Percentiles rank a stretch among this genome's conserved stretches.
Evolutionary conservation across 2,888 invertebrate species (phyloP).

Genomic region (Operophtera brumata): DNA sequence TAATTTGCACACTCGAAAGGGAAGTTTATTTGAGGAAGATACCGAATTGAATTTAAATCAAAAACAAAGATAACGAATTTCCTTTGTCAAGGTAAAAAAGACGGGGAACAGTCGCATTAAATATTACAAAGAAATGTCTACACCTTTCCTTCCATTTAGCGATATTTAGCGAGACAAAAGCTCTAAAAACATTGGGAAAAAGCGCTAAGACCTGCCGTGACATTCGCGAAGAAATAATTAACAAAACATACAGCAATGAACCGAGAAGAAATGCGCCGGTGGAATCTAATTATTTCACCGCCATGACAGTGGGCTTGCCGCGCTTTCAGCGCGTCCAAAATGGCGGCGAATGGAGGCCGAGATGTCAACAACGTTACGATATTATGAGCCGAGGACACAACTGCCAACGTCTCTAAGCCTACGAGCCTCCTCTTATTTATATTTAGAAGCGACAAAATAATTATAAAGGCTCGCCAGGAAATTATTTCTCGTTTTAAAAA

Average conservation of each 20-base stretch:
- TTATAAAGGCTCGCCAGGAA: constrained; percentile 58
- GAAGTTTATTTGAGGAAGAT: constrained; percentile 31
- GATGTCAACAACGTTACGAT: constrained; percentile 64
- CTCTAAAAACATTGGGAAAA: constrained; percentile 39
- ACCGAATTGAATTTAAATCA: constrained; percentile 30
- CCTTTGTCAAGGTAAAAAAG: constrained; percentile 32
- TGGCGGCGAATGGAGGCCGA: constrained; percentile 62
- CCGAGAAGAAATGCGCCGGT: constrained; percentile 62
- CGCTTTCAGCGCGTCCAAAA: constrained; percentile 62
- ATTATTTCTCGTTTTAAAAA: constrained; percentile 43
- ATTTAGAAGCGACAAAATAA: constrained; percentile 59
- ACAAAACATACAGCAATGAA: constrained; percentile 76
- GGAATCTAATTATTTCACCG: constrained; percentile 77
- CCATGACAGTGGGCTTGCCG: constrained; percentile 72
- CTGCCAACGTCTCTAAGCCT: constrained; percentile 70
- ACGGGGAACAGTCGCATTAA: constrained; percentile 37
- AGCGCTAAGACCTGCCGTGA: constrained; percentile 42
- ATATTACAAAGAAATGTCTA: constrained; percentile 48
- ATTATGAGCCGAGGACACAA: constrained; percentile 68
- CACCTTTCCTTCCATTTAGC: constrained; percentile 47
- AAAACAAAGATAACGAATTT: constrained; percentile 26
- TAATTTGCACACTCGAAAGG: constrained; percentile 59
- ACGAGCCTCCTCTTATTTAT: constrained; percentile 60
- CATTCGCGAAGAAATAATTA: constrained; percentile 71
- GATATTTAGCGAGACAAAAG: constrained; percentile 50